Percentiles rank a stretch among this genome's conserved stretches.
phyloP scores from a whole-genome alignment of 2,797 vertebrate genomes.

The Lindbergichthys nudifrons region DNA sequence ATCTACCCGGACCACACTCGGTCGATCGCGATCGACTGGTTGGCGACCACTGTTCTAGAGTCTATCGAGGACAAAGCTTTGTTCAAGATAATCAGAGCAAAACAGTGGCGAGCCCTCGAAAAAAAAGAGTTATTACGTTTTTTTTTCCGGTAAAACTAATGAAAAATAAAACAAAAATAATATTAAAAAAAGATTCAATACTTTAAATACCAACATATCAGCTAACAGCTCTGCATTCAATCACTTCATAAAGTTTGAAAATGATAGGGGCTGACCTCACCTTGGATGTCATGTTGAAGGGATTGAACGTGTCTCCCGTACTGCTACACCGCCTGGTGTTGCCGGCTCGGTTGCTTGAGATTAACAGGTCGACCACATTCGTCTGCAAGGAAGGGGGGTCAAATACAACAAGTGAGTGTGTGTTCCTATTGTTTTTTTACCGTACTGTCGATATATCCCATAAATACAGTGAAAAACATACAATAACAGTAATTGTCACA shows the following conservation, averaged over 20 bases:
- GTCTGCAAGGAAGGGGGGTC: conserved; percentile 43
- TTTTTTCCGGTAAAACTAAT: no score
- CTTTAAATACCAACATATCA: neutral
- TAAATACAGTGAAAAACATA: conserved; percentile 2
- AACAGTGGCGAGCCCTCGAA: no score
- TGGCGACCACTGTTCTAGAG: no score
- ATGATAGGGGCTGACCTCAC: conserved; percentile 57
- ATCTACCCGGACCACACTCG: no score
- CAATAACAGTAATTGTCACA: neutral
- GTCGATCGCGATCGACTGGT: no score
- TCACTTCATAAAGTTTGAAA: no score
- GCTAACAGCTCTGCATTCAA: neutral
- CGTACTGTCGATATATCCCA: neutral
- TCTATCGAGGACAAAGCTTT: no score
- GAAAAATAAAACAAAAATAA: no score
- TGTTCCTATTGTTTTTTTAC: neutral
- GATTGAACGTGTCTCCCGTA: conserved; percentile 76
- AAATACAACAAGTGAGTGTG: neutral
- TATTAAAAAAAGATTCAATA: no score
- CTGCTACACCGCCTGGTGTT: conserved; percentile 50
- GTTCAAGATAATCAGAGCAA: no score
- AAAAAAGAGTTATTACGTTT: no score
- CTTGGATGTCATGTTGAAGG: conserved; percentile 79
- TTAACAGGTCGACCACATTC: conserved; percentile 65
- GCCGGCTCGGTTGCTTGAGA: conserved; percentile 41